These are phyloP conservation scores for Malaclemys terrapin DNA, from an alignment of 2,113 vertebrate species.

Conservation along the genomic window DNA sequence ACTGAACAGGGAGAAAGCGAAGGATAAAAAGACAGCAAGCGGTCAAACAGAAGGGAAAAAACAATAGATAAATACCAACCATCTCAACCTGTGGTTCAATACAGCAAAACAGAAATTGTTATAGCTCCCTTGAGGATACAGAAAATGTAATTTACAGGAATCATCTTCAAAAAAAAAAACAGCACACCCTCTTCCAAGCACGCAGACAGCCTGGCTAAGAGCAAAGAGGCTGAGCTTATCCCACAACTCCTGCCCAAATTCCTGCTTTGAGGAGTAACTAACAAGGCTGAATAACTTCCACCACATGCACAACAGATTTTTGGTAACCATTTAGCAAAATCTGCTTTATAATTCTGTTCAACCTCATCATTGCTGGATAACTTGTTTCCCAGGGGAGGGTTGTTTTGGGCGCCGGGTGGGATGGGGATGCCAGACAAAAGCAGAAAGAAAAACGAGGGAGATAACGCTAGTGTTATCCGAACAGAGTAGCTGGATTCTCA, in stretches of 20 bases:
- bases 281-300: not conserved
- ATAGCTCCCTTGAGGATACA: slow-evolving; percentile 51
- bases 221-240: not conserved
- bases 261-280: not conserved
- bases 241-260: not conserved
- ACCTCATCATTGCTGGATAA: rapidly evolving
- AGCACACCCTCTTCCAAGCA: slow-evolving; percentile 65
- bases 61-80: slow-evolving; percentile 50
- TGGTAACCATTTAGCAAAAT: rapidly evolving
- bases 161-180: not conserved
- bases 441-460: not conserved
- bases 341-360: not conserved
- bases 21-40: slow-evolving; percentile 46
- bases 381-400: not conserved
- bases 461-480: rapidly evolving
- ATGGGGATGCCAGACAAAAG: rapidly evolving
- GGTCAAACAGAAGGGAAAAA: not conserved
- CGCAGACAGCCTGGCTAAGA: not conserved
- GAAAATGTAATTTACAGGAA: slow-evolving; percentile 73
- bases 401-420: not conserved
- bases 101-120: slow-evolving; percentile 60
- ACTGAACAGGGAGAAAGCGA: not conserved
- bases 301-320: not conserved
- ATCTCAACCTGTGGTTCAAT: slow-evolving; percentile 65
- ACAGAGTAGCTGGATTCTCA: not conserved